Conservation (phyloP, 2,113 vertebrate species). For the Microcebus jonahi region DNA sequence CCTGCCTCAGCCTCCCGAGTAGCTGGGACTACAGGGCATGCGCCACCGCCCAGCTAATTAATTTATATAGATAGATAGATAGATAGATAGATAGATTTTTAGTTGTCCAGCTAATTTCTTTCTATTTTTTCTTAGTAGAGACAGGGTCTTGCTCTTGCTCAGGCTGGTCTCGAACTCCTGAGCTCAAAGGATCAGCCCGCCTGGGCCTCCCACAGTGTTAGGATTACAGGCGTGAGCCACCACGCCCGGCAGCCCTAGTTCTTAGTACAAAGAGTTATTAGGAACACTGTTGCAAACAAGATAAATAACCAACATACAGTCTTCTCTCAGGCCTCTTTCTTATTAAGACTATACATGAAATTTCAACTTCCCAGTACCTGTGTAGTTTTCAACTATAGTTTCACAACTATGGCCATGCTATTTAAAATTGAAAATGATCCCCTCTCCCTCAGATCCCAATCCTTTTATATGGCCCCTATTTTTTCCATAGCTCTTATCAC, state of each 20-base stretch:
- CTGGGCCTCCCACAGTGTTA: too few species aligned
- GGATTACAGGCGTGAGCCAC: too few species aligned
- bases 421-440: neutral
- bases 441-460: neutral
- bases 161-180: too few species aligned
- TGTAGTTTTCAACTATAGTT: neutral
- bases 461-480: neutral
- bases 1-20: too few species aligned
- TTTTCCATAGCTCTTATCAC: neutral
- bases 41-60: too few species aligned
- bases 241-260: neutral
- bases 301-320: neutral
- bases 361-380: neutral
- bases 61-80: too few species aligned
- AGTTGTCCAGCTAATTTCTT: too few species aligned
- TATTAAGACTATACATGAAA: neutral
- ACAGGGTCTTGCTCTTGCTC: too few species aligned
- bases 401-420: neutral
- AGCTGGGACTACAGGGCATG: too few species aligned
- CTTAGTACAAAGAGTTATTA: neutral
- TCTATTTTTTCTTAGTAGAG: too few species aligned
- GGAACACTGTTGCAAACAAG: neutral
- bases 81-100: too few species aligned
- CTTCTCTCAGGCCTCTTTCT: neutral
- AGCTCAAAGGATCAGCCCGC: too few species aligned